Percentiles rank a stretch among this genome's conserved stretches.
These are phyloP conservation scores for Acanthosepion esculentum DNA, from an alignment of 2,888 invertebrate genomes.

Conservation along the genomic window DNA sequence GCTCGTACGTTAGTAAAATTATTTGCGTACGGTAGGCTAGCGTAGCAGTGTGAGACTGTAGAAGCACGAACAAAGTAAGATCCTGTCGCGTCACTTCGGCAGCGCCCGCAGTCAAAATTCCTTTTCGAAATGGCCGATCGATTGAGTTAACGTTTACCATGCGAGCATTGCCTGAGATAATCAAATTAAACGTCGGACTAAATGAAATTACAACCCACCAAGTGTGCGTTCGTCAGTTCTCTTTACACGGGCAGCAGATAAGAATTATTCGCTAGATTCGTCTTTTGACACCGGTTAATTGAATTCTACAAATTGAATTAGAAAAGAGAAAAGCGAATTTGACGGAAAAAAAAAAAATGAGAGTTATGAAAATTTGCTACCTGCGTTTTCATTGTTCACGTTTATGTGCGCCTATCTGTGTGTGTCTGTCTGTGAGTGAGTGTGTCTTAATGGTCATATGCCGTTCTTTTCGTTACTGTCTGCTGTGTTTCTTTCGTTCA, in stretches of 20 bases:
- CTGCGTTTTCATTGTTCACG: neutral
- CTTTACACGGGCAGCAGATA: neutral
- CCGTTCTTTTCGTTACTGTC: too few relatives aligned
- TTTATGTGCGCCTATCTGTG: neutral
- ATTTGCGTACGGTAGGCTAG: neutral
- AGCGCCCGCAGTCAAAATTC: neutral
- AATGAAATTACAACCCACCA: conserved; percentile 4
- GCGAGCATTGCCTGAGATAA: neutral
- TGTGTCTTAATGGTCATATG: too few relatives aligned
- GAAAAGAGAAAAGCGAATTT: neutral
- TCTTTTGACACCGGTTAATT: neutral
- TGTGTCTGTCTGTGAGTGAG: neutral
- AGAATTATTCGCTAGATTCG: conserved; percentile 8
- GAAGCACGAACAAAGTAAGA: neutral
- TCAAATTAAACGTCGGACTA: neutral
- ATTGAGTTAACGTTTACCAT: conserved; percentile 1
- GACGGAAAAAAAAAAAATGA: neutral
- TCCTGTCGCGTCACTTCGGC: neutral
- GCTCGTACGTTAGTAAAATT: neutral
- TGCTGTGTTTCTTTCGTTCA: too few relatives aligned
- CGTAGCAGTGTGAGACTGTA: neutral
- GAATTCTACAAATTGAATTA: neutral
- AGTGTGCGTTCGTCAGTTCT: neutral
- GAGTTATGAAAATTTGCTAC: neutral
- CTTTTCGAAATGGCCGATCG: neutral